Base-by-base conservation (phyloP, 2,888 invertebrate species). In the Linnaemya vulpina region DNA sequence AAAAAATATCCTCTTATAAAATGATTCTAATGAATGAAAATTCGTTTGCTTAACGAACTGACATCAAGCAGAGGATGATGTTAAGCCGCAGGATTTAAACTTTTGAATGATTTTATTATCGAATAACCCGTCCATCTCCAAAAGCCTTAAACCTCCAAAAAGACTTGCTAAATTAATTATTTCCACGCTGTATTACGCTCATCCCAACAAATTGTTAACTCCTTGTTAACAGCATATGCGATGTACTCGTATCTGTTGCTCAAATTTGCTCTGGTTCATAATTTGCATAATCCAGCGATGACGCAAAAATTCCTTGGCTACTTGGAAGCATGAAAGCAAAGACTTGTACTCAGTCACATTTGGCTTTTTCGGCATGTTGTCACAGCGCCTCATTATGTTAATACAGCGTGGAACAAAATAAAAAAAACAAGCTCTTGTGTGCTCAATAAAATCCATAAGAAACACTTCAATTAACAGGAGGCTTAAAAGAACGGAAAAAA, bases 401-500 rank as follows among this genome's bases (percentile, higher is more conserved):
- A 35, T 73, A 51, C 15, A 58, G 55, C 15, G 17, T 55, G 25
- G 10, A 43, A 43, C 0, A 25, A 30, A 35, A 17, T n/a, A n/a
- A n/a, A n/a, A 40, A 25, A 30, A 35, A 30, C 65, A 67, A 46
- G 4, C 20, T 55, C 40, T 40, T 49, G 58, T 22, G 60, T 67
- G 60, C 60, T 58, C 30, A 60, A 67, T 67, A 60, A 80, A 60
- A 43, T 67, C 58, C 30, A 60, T 80, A 49, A 58, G 49, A 67
- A 20, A 73, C 65, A 49, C 65, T 73, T 73, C 55, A 80, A 67
- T 73, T 80, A 80, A 67, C 74, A 58, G n/a, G n/a, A 20, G 65
- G 20, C 67, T 65, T 67, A 51, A 70, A 9, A 17, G 49, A 55
- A 65, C 25, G 5, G 1, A 40, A 78, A 62, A 22, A 70, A 5